A percentile compares a stretch with the other conserved stretches of the same genome.
phyloP scores from a whole-genome alignment of 2,797 vertebrate genomes.

The Alectoris magna region DNA sequence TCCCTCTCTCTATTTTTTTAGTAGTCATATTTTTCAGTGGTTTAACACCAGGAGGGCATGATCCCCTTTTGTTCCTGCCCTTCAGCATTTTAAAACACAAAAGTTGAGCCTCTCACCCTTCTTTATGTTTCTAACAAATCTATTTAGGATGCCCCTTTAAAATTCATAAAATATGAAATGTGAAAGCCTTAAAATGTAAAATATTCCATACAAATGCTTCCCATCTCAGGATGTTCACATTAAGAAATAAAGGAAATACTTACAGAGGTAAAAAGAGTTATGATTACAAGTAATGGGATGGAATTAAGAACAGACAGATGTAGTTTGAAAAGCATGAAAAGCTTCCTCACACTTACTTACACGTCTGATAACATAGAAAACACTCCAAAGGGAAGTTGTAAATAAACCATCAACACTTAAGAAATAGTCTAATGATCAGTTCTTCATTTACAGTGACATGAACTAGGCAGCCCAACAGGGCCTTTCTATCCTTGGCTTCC shows the following conservation, averaged over 20 bases:
- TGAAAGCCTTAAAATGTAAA: not conserved
- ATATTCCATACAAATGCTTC: not conserved
- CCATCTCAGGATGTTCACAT: not conserved
- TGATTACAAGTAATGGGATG: not conserved
- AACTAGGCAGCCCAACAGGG: not conserved
- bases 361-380: not conserved
- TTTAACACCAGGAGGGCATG: not conserved
- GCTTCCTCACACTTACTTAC: not conserved
- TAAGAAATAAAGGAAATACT: not conserved
- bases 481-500: conserved; percentile 25
- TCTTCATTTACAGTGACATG: not conserved
- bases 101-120: not conserved
- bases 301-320: not conserved
- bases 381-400: not conserved
- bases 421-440: not conserved
- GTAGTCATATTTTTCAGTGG: not conserved
- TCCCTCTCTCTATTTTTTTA: not conserved
- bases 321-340: not conserved
- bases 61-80: not conserved
- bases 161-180: not conserved
- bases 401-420: not conserved
- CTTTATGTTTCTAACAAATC: not conserved
- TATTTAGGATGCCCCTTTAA: not conserved
- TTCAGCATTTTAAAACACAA: not conserved
- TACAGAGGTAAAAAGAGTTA: not conserved